A percentile compares a stretch with the other conserved stretches of the same genome.
Conservation (phyloP, 1,140 invertebrate species). For the Formica selysi region DNA sequence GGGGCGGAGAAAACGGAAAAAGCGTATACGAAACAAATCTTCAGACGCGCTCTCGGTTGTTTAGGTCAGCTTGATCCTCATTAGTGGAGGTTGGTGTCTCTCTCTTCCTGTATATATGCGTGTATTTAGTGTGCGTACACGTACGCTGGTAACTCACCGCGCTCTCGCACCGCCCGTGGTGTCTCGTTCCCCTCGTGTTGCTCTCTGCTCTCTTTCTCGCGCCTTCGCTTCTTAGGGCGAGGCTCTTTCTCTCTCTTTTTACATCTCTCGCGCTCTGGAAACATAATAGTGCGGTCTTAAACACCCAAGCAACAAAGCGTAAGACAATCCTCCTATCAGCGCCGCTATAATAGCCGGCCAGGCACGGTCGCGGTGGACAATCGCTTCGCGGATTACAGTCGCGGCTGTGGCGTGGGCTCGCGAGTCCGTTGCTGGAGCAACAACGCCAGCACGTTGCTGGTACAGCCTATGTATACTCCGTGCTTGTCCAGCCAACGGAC, state of each 20-base stretch:
- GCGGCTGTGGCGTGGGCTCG: constrained; percentile 64
- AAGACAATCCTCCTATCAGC: constrained; percentile 76
- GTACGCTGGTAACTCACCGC: constrained; percentile 64
- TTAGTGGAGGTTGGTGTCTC: constrained; percentile 65
- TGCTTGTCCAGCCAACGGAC: constrained; percentile 61
- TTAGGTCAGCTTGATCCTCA: constrained; percentile 54
- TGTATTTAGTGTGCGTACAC: no score
- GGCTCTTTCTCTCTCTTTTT: neutral
- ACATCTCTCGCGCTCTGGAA: constrained; percentile 45
- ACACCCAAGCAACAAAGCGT: constrained; percentile 71
- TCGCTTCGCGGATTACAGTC: constrained; percentile 61
- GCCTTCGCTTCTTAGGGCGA: neutral
- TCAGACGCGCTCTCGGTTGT: constrained; percentile 15
- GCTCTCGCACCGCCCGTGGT: constrained; percentile 45
- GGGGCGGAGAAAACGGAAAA: constrained; percentile 20
- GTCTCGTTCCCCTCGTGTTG: constrained; percentile 48
- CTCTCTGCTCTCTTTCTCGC: constrained; percentile 48
- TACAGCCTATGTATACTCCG: constrained; percentile 47
- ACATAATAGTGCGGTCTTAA: constrained; percentile 75
- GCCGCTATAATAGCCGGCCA: constrained; percentile 69
- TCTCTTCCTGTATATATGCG: constrained; percentile 28
- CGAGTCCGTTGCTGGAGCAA: constrained; percentile 65
- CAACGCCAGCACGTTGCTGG: constrained; percentile 15
- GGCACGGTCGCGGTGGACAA: constrained; percentile 65
- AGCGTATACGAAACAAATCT: constrained; percentile 31